Base-by-base conservation (phyloP, 1,140 invertebrate genomes). In the Centruroides sculpturatus region DNA sequence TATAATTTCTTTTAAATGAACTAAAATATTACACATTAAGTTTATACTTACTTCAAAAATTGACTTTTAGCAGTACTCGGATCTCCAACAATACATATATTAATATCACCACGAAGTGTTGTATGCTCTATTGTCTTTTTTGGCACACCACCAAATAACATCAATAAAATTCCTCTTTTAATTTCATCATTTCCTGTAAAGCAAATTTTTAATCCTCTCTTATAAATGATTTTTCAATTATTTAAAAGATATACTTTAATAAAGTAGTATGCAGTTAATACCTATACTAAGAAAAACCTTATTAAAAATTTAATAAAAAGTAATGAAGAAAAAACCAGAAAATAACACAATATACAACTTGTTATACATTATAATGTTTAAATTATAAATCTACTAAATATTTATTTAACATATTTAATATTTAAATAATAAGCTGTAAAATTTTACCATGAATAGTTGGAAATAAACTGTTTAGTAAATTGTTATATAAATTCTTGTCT, bases 11-110 rank as follows among this genome's bases (percentile, higher is more conserved):
- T 35, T 35, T n/a, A 61, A 61, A 36, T 35, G 34, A 47, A 34
- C 12, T 3, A 12, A 56, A 59, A 49, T 10, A 52, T n/a, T 55
- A 11, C 48, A 46, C 35, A 52, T 48, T 52, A 53, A 65, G 46
- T 13, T 34, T 41, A 41, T 60, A 80, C 81, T 77, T 89, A 92
- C 77, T 98, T 97, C 8, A 99, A 77, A 62, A 99, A 83, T 73
- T 99, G 95, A 4, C 92, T 97, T 75, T 99, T 99, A 4, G 94
- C 95, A 4, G 96, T 99, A 73, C 91, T 95, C 0, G 97, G 97
- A 78, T 99, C 97, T 9, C 97, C 97, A 36, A 99, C 94, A 66
- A 99, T 86, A 71, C 94, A 98, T 61, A 96, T 86, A 73, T 99
- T 99, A 58, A 99, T 87, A 70, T 99, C 97, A 34, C 97, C 97